Conservation (phyloP, 2,797 vertebrate genomes). For the Ctenopoma multispine region DNA sequence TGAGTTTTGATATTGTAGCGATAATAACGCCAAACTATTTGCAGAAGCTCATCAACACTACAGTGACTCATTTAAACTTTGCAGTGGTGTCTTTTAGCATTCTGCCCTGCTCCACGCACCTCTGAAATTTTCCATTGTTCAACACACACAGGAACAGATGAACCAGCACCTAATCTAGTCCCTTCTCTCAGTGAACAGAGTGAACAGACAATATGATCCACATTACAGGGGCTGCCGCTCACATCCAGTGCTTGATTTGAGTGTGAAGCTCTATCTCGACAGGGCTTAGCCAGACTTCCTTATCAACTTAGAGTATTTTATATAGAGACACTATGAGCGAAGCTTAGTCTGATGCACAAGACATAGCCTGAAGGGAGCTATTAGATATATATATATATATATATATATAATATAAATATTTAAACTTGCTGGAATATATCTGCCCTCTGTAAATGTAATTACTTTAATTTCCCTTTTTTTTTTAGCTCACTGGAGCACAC, state of each 20-base stretch:
- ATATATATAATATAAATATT: no score
- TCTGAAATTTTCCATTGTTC: constrained; percentile 80
- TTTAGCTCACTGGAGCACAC: constrained; percentile 58
- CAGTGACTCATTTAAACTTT: constrained; percentile 12
- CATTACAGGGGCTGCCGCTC: constrained; percentile 75
- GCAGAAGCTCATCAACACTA: not conserved
- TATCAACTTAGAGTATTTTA: constrained; percentile 51
- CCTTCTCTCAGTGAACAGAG: constrained; percentile 80
- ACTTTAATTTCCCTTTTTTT: constrained; percentile 12
- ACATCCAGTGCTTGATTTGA: constrained; percentile 64
- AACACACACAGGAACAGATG: constrained; percentile 80
- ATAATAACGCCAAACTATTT: not conserved
- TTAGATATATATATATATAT: no score
- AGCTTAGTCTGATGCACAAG: not conserved
- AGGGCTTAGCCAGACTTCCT: constrained; percentile 69
- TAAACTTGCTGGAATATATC: not conserved
- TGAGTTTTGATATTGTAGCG: not conserved
- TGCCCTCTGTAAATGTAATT: constrained; percentile 16
- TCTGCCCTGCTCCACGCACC: constrained; percentile 50
- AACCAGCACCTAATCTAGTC: constrained; percentile 81
- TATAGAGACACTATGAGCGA: constrained; percentile 12
- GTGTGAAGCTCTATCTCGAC: constrained; percentile 69
- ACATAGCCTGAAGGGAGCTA: not conserved
- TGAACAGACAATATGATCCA: constrained; percentile 83
- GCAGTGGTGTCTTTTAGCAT: constrained; percentile 32